A percentile compares a stretch with the other conserved stretches of the same genome.
Conservation (phyloP, 2,888 invertebrate genomes). For the Adelognathus sp. region DNA sequence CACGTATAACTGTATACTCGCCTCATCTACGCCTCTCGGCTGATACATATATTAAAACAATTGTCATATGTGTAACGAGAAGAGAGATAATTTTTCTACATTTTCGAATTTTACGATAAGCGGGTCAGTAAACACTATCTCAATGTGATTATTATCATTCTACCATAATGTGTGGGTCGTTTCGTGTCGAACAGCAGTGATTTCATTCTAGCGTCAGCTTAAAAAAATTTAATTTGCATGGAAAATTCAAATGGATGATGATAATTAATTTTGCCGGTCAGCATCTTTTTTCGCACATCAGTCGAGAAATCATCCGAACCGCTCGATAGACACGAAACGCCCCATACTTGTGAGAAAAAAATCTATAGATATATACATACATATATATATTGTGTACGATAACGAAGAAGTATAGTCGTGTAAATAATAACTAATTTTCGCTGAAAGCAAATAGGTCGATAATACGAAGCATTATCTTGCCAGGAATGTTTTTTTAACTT, state of each 20-base stretch:
- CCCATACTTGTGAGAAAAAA: constrained; percentile 1
- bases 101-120: constrained; percentile 50
- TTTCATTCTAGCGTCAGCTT: background rate
- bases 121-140: constrained; percentile 59
- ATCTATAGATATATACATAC: constrained; percentile 1
- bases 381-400: constrained; percentile 18
- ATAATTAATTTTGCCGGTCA: background rate
- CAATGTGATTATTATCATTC: constrained; percentile 50
- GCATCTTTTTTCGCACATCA: background rate
- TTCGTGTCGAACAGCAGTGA: background rate
- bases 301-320: background rate
- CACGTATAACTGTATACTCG: constrained; percentile 36
- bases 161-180: constrained; percentile 13
- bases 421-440: constrained; percentile 46
- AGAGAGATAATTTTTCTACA: constrained; percentile 58
- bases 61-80: constrained; percentile 38
- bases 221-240: background rate
- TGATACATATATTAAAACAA: constrained; percentile 41
- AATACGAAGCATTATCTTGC: constrained; percentile 56
- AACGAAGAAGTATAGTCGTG: constrained; percentile 35
- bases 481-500: constrained; percentile 33
- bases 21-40: constrained; percentile 35
- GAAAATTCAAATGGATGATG: background rate
- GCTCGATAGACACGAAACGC: background rate
- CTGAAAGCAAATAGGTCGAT: constrained; percentile 5